These are phyloP conservation scores for Trichopria drosophilae DNA, from an alignment of 2,888 invertebrate species.

Conservation along the genomic window DNA sequence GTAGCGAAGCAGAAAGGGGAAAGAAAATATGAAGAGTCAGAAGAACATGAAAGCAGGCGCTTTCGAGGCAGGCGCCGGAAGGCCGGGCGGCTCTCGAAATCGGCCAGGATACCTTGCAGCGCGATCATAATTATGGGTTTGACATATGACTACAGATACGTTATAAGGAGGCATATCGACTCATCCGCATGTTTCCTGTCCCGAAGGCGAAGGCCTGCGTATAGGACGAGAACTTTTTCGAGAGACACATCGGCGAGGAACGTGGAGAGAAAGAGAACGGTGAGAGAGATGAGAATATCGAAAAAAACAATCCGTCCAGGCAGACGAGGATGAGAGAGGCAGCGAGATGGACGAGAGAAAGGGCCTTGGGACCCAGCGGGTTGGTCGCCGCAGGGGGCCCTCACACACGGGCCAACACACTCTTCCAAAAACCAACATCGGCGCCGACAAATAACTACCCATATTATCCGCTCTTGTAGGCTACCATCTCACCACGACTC, in stretches of 20 bases:
- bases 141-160: constrained; percentile 27
- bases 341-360: constrained; percentile 30
- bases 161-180: constrained; percentile 10
- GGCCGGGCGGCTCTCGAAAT: constrained; percentile 14
- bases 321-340: constrained; percentile 27
- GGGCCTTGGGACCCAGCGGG: constrained; percentile 46
- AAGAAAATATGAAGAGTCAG: constrained; percentile 9
- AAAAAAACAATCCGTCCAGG: no score
- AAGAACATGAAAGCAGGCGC: constrained; percentile 26
- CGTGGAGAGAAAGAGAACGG: no score
- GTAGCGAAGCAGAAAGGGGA: constrained; percentile 18
- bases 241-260: no score
- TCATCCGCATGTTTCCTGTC: constrained; percentile 18
- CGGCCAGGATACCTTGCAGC: constrained; percentile 11
- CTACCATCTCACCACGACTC: constrained; percentile 56
- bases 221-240: no score
- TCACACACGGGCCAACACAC: constrained; percentile 46
- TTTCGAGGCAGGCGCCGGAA: constrained; percentile 19
- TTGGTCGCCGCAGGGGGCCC: constrained; percentile 54
- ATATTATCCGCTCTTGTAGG: constrained; percentile 57
- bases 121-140: constrained; percentile 31
- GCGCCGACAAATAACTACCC: constrained; percentile 58
- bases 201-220: no score
- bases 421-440: constrained; percentile 55
- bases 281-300: no score